These are phyloP conservation scores for Andrena trimmerana DNA, from an alignment of 2,888 invertebrate species.

Conservation along the genomic window DNA sequence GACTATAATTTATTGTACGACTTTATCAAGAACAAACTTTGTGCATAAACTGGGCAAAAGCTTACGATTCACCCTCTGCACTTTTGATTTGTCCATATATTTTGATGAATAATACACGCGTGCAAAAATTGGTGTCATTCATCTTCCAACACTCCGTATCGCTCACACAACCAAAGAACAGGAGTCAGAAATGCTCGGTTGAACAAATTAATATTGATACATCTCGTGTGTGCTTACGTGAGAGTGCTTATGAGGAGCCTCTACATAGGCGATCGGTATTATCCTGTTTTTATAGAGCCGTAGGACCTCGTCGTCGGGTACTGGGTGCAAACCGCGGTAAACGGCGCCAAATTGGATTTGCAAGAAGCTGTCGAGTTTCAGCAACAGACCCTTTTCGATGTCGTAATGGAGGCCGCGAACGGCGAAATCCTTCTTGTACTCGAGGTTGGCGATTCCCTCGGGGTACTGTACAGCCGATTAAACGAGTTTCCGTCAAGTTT, in stretches of 20 bases:
- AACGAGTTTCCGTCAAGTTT: slow-evolving; percentile 67
- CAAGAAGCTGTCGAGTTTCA: slow-evolving; percentile 98
- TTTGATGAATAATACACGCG: no score
- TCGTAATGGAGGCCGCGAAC: slow-evolving; percentile 99
- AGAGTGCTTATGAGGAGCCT: slow-evolving; percentile 90
- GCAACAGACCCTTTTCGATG: slow-evolving; percentile 95
- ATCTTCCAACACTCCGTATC: neutral
- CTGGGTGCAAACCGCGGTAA: slow-evolving; percentile 93
- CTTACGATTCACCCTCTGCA: no score
- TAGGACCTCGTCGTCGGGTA: slow-evolving; percentile 94
- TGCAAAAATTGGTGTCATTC: no score
- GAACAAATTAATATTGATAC: no score
- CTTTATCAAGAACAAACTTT: no score
- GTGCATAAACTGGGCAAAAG: no score
- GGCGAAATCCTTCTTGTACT: slow-evolving; percentile 97
- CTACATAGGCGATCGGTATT: slow-evolving; percentile 95
- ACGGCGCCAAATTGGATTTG: slow-evolving; percentile 98
- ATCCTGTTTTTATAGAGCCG: slow-evolving; percentile 94
- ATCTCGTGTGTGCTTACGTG: slow-evolving; percentile 86
- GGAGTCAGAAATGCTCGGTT: neutral
- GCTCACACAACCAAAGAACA: neutral
- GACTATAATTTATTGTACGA: no score
- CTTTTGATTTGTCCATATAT: no score
- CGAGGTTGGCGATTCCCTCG: slow-evolving; percentile 91
- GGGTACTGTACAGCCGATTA: slow-evolving; percentile 91